These are phyloP conservation scores for Gallinago undulata DNA, from an alignment of 2,113 vertebrate species.

Conservation along the genomic window DNA sequence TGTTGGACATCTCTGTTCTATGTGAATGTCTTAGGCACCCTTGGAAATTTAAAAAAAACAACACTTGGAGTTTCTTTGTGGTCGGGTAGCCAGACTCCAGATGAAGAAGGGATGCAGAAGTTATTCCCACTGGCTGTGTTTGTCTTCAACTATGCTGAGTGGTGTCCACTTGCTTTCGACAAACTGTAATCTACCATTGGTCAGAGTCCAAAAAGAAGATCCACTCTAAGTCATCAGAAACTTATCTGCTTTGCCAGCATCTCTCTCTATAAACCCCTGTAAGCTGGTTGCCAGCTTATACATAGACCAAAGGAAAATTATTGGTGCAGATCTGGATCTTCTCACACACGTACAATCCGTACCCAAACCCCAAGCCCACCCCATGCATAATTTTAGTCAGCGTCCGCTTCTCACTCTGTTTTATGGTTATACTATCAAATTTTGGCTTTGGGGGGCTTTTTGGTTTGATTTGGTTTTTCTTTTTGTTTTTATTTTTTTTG, in stretches of 20 bases:
- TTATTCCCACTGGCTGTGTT: rapidly evolving
- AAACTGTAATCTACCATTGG: rapidly evolving
- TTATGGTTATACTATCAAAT: neutral
- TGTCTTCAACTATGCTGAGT: neutral
- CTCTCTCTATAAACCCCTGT: neutral
- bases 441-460: neutral
- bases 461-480: no score
- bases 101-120: neutral
- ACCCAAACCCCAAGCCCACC: rapidly evolving
- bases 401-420: rapidly evolving
- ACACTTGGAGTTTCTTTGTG: rapidly evolving
- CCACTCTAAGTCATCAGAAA: neutral
- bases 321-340: neutral
- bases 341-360: rapidly evolving
- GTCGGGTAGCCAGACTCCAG: neutral
- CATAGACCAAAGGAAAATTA: neutral
- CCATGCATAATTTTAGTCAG: neutral
- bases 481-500: neutral
- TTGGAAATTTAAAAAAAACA: neutral
- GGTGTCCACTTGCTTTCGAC: rapidly evolving
- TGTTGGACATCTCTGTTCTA: neutral
- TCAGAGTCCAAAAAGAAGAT: neutral
- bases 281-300: neutral
- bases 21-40: neutral
- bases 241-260: neutral